Conservation (phyloP, 2,888 invertebrate genomes). For the Acanthopleura granulata region DNA sequence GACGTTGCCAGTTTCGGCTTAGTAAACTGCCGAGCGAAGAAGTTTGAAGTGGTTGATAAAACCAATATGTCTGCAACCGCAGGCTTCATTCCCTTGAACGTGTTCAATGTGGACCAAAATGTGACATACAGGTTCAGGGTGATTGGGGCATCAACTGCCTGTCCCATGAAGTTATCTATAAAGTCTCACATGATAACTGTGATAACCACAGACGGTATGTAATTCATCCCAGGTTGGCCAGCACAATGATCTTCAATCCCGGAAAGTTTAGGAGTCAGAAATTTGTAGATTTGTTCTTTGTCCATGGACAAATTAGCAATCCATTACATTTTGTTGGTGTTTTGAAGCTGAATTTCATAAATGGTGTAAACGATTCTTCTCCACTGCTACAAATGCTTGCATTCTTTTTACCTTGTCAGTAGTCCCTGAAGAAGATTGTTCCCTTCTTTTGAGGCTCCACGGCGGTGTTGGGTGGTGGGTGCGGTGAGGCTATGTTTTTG, state of each 20-base stretch:
- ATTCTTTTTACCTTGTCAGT: no score
- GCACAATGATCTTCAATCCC: slow-evolving; percentile 38
- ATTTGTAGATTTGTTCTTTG: no score
- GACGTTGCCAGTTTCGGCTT: slow-evolving; percentile 24
- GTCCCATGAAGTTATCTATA: slow-evolving; percentile 41
- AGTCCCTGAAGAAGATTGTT: no score
- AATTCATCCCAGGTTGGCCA: slow-evolving; percentile 35
- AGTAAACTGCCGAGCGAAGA: slow-evolving; percentile 38
- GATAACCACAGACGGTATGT: slow-evolving; percentile 44
- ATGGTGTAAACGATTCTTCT: neutral
- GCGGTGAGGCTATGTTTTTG: no score
- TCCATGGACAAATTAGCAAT: slow-evolving; percentile 37
- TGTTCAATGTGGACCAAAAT: slow-evolving; percentile 38
- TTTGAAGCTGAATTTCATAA: neutral
- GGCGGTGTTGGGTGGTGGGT: no score
- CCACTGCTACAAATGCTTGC: slow-evolving; percentile 16
- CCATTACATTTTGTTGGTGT: slow-evolving; percentile 38
- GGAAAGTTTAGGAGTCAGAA: slow-evolving; percentile 25
- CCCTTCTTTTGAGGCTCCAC: no score
- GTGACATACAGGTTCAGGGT: slow-evolving; percentile 46
- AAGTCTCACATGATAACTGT: slow-evolving; percentile 42
- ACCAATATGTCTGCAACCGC: slow-evolving; percentile 24
- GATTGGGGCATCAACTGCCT: slow-evolving; percentile 40
- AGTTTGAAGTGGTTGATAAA: slow-evolving; percentile 28
- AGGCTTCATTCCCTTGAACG: slow-evolving; percentile 40